These are phyloP conservation scores for Rhinoraja longicauda DNA, from an alignment of 2,797 vertebrate species.

Conservation along the genomic window DNA sequence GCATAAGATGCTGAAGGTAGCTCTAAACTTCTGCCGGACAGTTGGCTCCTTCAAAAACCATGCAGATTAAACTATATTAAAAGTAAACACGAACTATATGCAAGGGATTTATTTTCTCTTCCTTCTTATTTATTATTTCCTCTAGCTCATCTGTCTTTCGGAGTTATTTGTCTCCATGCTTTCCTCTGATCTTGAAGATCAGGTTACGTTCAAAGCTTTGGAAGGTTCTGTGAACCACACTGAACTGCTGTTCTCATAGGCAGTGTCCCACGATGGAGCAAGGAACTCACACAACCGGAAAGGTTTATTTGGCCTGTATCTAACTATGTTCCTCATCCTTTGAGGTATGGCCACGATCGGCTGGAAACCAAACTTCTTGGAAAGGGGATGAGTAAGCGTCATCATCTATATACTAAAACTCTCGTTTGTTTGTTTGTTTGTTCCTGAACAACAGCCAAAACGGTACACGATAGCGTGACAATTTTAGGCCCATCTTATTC, in stretches of 20 bases:
- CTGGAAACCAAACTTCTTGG: not conserved
- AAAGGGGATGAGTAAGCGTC: not conserved
- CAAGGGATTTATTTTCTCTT: not conserved
- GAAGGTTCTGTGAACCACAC: not conserved
- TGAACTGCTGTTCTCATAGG: not conserved
- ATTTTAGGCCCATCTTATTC: no score
- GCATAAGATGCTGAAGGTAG: not conserved
- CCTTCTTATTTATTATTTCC: not conserved
- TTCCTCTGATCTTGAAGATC: conserved; percentile 9
- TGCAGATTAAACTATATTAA: not conserved
- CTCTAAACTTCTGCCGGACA: not conserved
- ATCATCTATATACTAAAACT: no score
- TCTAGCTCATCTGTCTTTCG: not conserved
- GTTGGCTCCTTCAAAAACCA: not conserved
- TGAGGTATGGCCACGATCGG: not conserved
- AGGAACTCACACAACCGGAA: not conserved
- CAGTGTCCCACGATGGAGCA: not conserved
- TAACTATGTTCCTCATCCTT: not conserved
- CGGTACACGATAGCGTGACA: no score
- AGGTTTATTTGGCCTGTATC: not conserved
- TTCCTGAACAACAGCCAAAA: no score
- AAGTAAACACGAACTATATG: not conserved
- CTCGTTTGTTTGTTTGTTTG: no score
- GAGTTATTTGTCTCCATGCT: not conserved
- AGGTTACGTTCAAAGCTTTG: not conserved